phyloP scores from a whole-genome alignment of 2,113 vertebrate species.

The Polyodon spathula region DNA sequence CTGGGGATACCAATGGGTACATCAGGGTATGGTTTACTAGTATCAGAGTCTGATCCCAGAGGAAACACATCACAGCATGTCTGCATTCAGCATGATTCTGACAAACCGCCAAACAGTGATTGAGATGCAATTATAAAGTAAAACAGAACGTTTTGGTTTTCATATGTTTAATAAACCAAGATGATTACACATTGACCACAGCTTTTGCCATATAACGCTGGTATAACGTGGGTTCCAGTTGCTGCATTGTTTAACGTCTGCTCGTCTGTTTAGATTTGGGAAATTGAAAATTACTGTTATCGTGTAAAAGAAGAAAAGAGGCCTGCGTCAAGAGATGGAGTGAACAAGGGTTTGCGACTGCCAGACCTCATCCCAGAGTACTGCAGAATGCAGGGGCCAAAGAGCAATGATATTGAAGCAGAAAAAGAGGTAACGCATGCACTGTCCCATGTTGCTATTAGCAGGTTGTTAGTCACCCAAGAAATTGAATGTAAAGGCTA shows the following conservation, averaged over 20 bases:
- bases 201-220: neutral
- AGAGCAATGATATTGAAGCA: neutral
- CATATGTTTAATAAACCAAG: too few species aligned
- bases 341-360: slow-evolving; percentile 17
- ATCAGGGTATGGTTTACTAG: too few species aligned
- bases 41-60: too few species aligned
- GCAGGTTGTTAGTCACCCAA: too few species aligned
- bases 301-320: neutral
- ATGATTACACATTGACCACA: too few species aligned
- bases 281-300: slow-evolving; percentile 44
- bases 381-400: slow-evolving; percentile 11
- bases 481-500: too few species aligned
- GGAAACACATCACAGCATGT: too few species aligned
- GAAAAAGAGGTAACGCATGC: slow-evolving; percentile 16
- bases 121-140: too few species aligned
- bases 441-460: too few species aligned
- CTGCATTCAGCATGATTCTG: too few species aligned
- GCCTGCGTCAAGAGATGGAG: neutral
- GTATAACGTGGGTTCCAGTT: neutral
- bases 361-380: slow-evolving; percentile 24
- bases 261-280: slow-evolving; percentile 40
- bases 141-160: too few species aligned
- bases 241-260: neutral
- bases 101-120: too few species aligned
- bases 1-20: slow-evolving; percentile 32